Evolutionary conservation across 2,888 invertebrate species (phyloP), one percentile per base, ranked within the genome.

Genomic region (Patella pellucida): DNA sequence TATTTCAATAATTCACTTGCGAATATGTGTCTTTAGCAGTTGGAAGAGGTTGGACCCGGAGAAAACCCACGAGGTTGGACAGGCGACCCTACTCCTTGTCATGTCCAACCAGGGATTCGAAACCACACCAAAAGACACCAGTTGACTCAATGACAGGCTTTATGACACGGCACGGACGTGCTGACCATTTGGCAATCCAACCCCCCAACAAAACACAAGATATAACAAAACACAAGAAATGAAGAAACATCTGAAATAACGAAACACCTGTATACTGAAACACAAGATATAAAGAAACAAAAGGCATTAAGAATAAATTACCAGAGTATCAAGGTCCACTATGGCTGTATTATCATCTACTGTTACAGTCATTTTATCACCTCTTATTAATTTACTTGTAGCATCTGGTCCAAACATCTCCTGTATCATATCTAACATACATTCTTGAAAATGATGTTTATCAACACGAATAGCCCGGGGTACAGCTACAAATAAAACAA

Each of bases 371-470:
- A 98, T 91, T 84, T 95, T 94, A 87, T 98, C 97, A 0, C 96
- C 97, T 90, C 96, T 96, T 90, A 97, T 96, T 89, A 97, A 94
- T 92, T 97, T 97, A 14, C 96, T 96, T 68, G 98, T 96, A 0
- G 97, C 95, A 85, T 95, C 96, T 85, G 96, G 95, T 0, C 98
- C 98, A 92, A 97, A 98, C 95, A 98, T 98, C 88, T 98, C 98
- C 87, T 95, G 95, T 50, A 97, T 91, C 94, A 96, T 95, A 91
- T 96, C 96, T 82, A 96, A 95, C 51, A 96, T 93, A 87, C 96
- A 96, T 91, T 96, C 96, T 93, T 87, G 96, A 89, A 97, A 97
- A 91, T 97, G 97, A 93, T 96, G 95, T 68, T 95, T 92, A 91
- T 97, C 97, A 73, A 97, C 94, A 89, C 96, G 96, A 52, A 93